Conservation (phyloP, 1,140 invertebrate species). For the Manduca sexta region DNA sequence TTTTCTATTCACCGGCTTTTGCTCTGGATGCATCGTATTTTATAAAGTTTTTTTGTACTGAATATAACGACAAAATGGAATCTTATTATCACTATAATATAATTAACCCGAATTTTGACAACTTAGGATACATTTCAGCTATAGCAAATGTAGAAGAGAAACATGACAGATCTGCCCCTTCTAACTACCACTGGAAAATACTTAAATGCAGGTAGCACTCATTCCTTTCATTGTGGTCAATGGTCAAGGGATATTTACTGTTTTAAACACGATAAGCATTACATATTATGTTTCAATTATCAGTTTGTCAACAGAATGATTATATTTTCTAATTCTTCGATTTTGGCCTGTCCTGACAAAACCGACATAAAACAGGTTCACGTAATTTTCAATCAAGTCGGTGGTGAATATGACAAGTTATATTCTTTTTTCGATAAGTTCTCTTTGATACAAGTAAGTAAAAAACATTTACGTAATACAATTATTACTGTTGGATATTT, state of each 20-base stretch:
- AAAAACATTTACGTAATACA: too few relatives aligned
- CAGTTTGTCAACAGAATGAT: constrained; percentile 56
- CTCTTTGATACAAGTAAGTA: constrained; percentile 44
- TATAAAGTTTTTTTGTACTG: too few relatives aligned
- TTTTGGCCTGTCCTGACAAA: constrained; percentile 58
- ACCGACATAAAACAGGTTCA: constrained; percentile 49
- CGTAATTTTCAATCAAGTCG: constrained; percentile 53
- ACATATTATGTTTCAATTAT: too few relatives aligned
- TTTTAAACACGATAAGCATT: too few relatives aligned
- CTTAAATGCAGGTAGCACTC: constrained; percentile 63
- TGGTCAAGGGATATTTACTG: too few relatives aligned
- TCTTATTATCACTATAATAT: constrained; percentile 5
- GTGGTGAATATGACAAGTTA: constrained; percentile 51
- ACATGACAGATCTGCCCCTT: constrained; percentile 57
- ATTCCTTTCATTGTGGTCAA: too few relatives aligned
- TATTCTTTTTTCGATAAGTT: constrained; percentile 54
- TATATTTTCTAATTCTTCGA: constrained; percentile 60
- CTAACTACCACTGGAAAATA: constrained; percentile 67
- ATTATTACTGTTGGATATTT: too few relatives aligned
- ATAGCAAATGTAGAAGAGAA: constrained; percentile 54
- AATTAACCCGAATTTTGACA: constrained; percentile 34
- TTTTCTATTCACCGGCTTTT: too few relatives aligned
- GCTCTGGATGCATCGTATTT: too few relatives aligned
- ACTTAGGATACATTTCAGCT: constrained; percentile 45
- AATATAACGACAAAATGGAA: not conserved